phyloP scores from a whole-genome alignment of 2,113 vertebrate genomes.

The Anarhynchus alexandrinus region DNA sequence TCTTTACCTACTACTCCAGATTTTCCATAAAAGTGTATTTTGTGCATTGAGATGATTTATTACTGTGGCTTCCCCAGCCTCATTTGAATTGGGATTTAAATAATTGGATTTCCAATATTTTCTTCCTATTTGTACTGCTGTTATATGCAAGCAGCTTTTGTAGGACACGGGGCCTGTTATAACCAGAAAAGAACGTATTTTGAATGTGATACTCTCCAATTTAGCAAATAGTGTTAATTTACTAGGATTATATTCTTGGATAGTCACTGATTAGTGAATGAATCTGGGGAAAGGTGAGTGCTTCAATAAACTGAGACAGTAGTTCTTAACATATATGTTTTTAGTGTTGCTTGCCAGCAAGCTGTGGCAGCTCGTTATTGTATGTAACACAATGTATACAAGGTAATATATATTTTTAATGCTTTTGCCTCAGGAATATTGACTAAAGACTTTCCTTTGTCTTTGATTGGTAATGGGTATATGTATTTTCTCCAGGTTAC shows the following conservation, averaged over 20 bases:
- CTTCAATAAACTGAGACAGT: neutral
- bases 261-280: neutral
- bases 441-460: neutral
- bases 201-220: neutral
- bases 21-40: neutral
- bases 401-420: neutral
- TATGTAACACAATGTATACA: neutral
- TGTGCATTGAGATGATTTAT: neutral
- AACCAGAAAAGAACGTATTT: neutral
- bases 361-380: neutral
- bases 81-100: constrained; percentile 2
- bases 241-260: neutral
- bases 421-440: neutral
- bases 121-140: neutral
- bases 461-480: neutral
- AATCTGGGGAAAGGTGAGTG: neutral
- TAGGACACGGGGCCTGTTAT: neutral
- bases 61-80: neutral
- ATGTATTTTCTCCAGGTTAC: neutral
- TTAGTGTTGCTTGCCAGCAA: neutral
- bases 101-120: neutral
- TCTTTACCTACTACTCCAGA: neutral
- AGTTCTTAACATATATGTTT: neutral
- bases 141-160: neutral
- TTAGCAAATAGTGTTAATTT: neutral